phyloP scores from a whole-genome alignment of 2,797 vertebrate genomes.

The Linurgus olivaceus region DNA sequence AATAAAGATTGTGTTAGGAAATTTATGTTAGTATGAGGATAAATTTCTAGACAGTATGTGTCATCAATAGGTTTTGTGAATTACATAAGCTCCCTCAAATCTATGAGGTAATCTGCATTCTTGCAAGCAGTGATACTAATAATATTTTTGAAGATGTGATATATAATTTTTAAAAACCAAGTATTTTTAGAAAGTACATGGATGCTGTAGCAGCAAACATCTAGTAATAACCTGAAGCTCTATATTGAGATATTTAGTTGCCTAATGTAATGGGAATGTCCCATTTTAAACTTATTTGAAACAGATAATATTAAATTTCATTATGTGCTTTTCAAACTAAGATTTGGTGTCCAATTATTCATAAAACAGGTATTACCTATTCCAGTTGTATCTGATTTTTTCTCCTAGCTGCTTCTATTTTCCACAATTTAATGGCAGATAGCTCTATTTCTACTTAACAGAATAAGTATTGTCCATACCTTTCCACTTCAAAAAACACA shows the following conservation, averaged over 20 bases:
- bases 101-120: not conserved
- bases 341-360: not conserved
- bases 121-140: not conserved
- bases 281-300: not conserved
- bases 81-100: not conserved
- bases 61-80: not conserved
- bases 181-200: not conserved
- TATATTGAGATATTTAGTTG: not conserved
- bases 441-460: not conserved
- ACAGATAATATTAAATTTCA: not conserved
- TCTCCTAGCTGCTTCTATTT: not conserved
- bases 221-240: not conserved
- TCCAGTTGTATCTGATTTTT: not conserved
- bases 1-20: not conserved
- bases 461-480: not conserved
- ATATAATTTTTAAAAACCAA: not conserved
- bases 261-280: not conserved
- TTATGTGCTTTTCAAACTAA: not conserved
- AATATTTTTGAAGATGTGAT: not conserved
- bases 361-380: not conserved
- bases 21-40: not conserved
- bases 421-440: not conserved
- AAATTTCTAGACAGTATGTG: not conserved
- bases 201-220: not conserved
- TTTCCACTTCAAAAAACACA: constrained; percentile 4